Conservation (phyloP, 1,140 invertebrate species). For the Nasonia giraulti region DNA sequence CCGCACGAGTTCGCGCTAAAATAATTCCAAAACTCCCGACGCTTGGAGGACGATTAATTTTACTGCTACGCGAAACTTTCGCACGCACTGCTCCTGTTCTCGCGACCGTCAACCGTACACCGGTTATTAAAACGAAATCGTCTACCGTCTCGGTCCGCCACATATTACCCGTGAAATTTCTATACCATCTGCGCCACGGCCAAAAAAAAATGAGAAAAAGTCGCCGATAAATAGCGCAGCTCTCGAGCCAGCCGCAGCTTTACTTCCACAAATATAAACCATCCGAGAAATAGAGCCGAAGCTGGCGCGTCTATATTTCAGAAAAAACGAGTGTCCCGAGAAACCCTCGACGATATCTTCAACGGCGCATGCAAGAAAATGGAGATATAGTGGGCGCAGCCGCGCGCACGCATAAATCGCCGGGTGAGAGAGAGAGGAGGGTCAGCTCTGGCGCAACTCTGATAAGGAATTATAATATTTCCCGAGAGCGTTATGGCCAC, state of each 20-base stretch:
- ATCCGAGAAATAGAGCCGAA: conserved; percentile 22
- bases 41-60: background rate
- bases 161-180: too few relatives aligned
- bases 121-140: background rate
- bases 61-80: background rate
- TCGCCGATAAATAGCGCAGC: background rate
- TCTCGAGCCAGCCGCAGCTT: background rate
- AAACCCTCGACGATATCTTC: conserved; percentile 39
- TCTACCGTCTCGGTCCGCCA: background rate
- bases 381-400: conserved; percentile 29
- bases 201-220: background rate
- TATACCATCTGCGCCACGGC: too few relatives aligned
- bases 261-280: conserved; percentile 34
- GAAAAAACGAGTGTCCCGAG: conserved; percentile 19
- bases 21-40: background rate
- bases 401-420: conserved; percentile 23
- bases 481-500: background rate
- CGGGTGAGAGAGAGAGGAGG: too few relatives aligned
- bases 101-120: background rate
- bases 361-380: conserved; percentile 38
- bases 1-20: background rate
- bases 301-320: conserved; percentile 22
- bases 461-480: conserved; percentile 44
- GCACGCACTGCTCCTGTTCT: too few relatives aligned
- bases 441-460: background rate